phyloP scores from a whole-genome alignment of 2,888 invertebrate species.

The Nemotelus pantherinus region DNA sequence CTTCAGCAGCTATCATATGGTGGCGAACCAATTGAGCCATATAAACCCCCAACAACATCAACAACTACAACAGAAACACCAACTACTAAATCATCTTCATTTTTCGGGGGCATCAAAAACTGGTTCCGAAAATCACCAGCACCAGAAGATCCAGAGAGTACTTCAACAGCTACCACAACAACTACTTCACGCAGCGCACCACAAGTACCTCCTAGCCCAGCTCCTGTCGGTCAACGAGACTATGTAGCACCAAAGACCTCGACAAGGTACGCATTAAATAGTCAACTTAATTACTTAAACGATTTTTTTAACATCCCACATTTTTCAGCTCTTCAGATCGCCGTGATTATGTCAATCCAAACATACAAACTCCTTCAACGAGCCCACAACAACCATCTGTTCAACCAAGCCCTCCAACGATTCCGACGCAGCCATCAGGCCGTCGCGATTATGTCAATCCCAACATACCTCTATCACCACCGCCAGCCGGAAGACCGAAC shows the following conservation, averaged over 20 bases:
- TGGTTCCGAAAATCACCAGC: slow-evolving; percentile 55
- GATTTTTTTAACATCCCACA: too few relatives aligned
- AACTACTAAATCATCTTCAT: slow-evolving; percentile 57
- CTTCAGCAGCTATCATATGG: slow-evolving; percentile 37
- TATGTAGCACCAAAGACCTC: slow-evolving; percentile 33
- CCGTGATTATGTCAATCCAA: slow-evolving; percentile 34
- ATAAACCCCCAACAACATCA: slow-evolving; percentile 29
- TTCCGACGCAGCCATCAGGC: slow-evolving; percentile 14
- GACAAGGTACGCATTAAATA: background rate
- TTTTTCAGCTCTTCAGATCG: background rate
- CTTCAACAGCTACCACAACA: slow-evolving; percentile 51
- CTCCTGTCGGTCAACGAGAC: slow-evolving; percentile 23
- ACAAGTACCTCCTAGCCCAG: slow-evolving; percentile 50
- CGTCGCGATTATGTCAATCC: slow-evolving; percentile 46
- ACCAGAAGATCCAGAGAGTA: slow-evolving; percentile 53
- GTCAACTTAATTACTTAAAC: too few relatives aligned
- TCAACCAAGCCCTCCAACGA: background rate
- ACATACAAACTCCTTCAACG: background rate
- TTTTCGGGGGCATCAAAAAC: slow-evolving; percentile 61
- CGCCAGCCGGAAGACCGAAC: background rate
- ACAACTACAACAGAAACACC: slow-evolving; percentile 54
- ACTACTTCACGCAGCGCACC: slow-evolving; percentile 36
- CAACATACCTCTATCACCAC: background rate
- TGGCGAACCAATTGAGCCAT: slow-evolving; percentile 1
- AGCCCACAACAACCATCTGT: background rate